Evolutionary conservation across 2,113 vertebrate species (phyloP), one percentile per base, ranked within the genome.

Genomic region (Bos javanicus): DNA sequence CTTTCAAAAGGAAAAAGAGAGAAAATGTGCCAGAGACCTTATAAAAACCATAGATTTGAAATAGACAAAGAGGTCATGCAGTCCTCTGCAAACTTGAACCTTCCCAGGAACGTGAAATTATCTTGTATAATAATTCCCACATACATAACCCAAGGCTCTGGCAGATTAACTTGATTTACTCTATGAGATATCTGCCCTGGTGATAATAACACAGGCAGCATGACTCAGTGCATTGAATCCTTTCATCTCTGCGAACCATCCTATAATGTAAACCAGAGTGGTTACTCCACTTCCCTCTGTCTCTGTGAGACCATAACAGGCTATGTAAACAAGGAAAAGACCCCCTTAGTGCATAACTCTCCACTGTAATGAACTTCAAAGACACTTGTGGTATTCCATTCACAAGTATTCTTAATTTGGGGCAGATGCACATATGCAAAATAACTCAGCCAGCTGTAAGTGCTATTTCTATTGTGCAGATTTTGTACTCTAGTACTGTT

Each of bases 381-480:
- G 97, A 92, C 94, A 80, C 33, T 76, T 93, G 82, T 90, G 93
- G 95, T 98, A 98, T 98, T 97, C 87, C 97, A 98, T 98, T 98
- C 97, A 98, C 94, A 97, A 98, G 94, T 97, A 91, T 94, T 97
- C 96, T 76, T 97, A 97, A 96, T 97, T 94, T 98, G 85, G 59
- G 93, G 62, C 95, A 97, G 94, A 98, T 93, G 93, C 56, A 64
- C 84, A 76, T 90, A 97, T 81, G 95, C 93, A 97, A 89, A 98
- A 93, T 1, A 12, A 87, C 48, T 64, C 39, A 86, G 76, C 95
- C 91, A 95, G 89, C 93, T 88, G 12, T 88, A 87, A 89, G 80
- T 64, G 43, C 39, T 84, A 85, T 95, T 97, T 97, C 83, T 56
- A 67, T 52, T 67, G 83, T 76, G 52, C 84, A 96, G 60, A 43